Percentiles rank a stretch among this genome's conserved stretches.
These are phyloP conservation scores for Erpobdella octoculata DNA, from an alignment of 2,888 invertebrate genomes.

Conservation along the genomic window DNA sequence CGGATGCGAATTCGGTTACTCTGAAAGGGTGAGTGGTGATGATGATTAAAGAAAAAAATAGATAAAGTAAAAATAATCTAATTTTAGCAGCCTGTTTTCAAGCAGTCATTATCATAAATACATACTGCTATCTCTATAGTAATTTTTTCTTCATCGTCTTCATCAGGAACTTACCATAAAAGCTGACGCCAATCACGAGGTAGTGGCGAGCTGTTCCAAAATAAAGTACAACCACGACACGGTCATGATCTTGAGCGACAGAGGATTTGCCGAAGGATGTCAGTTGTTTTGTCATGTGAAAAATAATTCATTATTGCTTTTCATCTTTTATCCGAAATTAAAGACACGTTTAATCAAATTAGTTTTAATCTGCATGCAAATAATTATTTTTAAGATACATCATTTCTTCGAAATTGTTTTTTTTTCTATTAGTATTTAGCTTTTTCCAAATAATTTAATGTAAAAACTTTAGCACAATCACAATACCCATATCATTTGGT, in stretches of 20 bases:
- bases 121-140: neutral
- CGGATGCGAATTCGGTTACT: constrained; percentile 26
- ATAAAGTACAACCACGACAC: constrained; percentile 6
- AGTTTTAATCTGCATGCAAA: too few relatives aligned
- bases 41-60: too few relatives aligned
- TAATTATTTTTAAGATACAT: too few relatives aligned
- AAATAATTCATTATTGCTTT: neutral
- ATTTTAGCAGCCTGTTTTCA: too few relatives aligned
- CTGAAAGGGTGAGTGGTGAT: neutral
- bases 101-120: too few relatives aligned
- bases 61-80: too few relatives aligned
- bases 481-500: too few relatives aligned
- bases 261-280: constrained; percentile 14
- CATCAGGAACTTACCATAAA: constrained; percentile 8
- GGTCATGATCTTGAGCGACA: neutral
- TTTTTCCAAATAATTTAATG: neutral
- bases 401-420: too few relatives aligned
- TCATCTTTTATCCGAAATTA: too few relatives aligned
- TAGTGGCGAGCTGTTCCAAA: constrained; percentile 6
- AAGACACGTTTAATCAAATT: too few relatives aligned
- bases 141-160: neutral
- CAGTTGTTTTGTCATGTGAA: neutral
- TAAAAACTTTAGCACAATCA: too few relatives aligned
- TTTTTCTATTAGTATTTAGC: neutral
- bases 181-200: neutral